Evolutionary conservation across 2,797 vertebrate species (phyloP), one percentile per base, ranked within the genome.

Genomic region (Myotis pilosus): DNA sequence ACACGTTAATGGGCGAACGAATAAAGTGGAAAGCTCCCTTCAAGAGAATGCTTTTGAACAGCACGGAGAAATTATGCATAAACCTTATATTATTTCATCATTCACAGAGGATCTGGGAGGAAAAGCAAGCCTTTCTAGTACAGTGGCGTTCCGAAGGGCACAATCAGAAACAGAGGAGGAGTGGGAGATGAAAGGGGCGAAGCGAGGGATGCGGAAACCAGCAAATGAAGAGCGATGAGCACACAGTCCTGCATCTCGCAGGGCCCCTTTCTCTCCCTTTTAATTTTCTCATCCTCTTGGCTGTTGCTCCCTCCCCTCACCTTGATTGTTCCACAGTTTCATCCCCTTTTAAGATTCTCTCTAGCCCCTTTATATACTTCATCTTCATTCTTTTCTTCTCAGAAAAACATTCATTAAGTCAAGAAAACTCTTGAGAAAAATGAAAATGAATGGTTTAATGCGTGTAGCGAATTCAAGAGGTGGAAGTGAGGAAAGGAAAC

Each of bases 81-180:
- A 91, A 93, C 62, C 30, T 60, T n/a, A 72, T 76, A 94, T 75
- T 57, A 92, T 95, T 85, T 93, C 96, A 96, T 97, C 97, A 92
- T 94, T 97, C 97, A 95, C 87, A 96, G 68, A 3, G 33, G 86
- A 60, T 83, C 89, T 38, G 41, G 64, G 49, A 81, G 47, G 41
- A 89, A 55, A 92, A 78, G 64, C 28, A 55, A 55, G 79, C 25
- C 87, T 97, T 92, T 96, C 96, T 78, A 76, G 53, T 93, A 68
- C 16, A 11, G 36, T 36, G 92, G 94, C 89, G 89, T 72, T 81
- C 28, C 69, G 82, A 96, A 93, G 92, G 81, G 94, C 87, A 53
- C 69, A 76, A 44, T 3, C 8, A 95, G 88, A 96, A 84, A 72
- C 55, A 47, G 78, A 76, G 96, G 41, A 47, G 23, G 15, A 33